Conservation (phyloP, 2,113 vertebrate species). For the Mustela nigripes region DNA sequence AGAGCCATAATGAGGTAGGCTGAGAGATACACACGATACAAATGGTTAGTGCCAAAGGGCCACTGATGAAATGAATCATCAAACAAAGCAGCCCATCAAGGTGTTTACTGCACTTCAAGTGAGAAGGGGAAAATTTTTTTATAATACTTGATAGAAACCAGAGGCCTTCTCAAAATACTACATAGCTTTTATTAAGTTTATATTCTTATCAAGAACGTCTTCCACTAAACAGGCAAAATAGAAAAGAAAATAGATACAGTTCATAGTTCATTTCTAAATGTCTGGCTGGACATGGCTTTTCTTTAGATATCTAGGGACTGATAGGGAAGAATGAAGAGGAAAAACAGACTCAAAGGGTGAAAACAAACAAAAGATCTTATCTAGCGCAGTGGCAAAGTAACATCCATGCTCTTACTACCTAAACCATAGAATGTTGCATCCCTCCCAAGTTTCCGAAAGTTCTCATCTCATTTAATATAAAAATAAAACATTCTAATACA, state of each 20-base stretch:
- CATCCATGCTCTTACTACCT: background rate
- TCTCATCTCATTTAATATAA: constrained; percentile 1
- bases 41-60: background rate
- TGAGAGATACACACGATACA: background rate
- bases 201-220: background rate
- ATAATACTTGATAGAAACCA: background rate
- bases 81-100: background rate
- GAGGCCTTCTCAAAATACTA: constrained; percentile 32
- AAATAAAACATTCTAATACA: background rate
- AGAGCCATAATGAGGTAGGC: background rate
- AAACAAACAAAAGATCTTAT: constrained; percentile 40
- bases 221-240: constrained; percentile 33
- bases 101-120: background rate
- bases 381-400: background rate
- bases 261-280: constrained; percentile 51
- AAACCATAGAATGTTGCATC: background rate
- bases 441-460: constrained; percentile 1
- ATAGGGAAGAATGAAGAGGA: background rate
- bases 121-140: background rate
- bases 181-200: constrained; percentile 48
- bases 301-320: background rate
- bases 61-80: background rate
- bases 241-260: constrained; percentile 47
- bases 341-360: constrained; percentile 9
- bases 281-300: constrained; percentile 41